phyloP scores from a whole-genome alignment of 2,113 vertebrate species.

The Heptranchias perlo region DNA sequence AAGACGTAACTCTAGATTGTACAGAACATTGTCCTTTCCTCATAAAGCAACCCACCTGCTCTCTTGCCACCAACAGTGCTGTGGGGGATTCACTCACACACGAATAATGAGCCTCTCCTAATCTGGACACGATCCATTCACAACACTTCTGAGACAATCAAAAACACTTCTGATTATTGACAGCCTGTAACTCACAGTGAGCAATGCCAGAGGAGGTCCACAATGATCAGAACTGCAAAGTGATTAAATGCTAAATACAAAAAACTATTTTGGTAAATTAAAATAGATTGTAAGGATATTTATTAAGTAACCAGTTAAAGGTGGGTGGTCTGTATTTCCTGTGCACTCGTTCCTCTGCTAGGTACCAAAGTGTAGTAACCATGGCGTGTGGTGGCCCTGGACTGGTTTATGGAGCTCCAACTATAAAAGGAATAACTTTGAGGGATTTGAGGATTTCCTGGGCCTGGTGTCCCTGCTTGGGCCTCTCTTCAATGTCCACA shows the following conservation, averaged over 20 bases:
- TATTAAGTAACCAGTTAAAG: background rate
- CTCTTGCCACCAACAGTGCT: no score
- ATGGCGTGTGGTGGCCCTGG: background rate
- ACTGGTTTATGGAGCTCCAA: background rate
- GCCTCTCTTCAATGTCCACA: background rate
- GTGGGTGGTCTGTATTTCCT: background rate
- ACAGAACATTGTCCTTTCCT: background rate
- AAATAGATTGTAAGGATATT: background rate
- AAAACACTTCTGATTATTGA: no score
- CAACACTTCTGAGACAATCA: no score
- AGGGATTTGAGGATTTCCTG: background rate
- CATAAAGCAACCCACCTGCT: no score
- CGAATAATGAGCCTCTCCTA: no score
- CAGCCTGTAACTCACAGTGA: background rate
- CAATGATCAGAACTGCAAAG: background rate
- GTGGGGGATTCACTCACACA: no score
- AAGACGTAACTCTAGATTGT: background rate
- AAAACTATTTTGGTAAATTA: background rate
- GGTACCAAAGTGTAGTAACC: background rate
- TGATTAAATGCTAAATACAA: background rate
- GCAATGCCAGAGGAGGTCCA: background rate
- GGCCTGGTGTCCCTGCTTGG: background rate
- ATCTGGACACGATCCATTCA: no score
- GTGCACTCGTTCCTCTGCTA: background rate
- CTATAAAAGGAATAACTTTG: background rate